phyloP scores from a whole-genome alignment of 2,888 invertebrate genomes.

The Caenorhabditis imperialis region DNA sequence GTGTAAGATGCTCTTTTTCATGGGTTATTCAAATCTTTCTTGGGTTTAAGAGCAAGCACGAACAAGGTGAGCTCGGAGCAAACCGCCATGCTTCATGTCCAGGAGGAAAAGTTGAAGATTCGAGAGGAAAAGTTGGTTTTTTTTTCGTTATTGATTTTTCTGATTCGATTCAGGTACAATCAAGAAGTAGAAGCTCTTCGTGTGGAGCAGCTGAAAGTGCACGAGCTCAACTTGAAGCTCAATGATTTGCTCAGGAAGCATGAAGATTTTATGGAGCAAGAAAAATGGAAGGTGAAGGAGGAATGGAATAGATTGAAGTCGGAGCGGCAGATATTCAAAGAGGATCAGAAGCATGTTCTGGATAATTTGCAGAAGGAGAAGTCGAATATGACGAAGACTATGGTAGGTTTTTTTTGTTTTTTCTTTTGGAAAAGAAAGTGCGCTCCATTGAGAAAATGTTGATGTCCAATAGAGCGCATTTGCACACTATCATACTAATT shows the following conservation, averaged over 20 bases:
- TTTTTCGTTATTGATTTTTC: neutral
- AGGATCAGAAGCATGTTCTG: constrained; percentile 63
- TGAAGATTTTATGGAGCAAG: constrained; percentile 56
- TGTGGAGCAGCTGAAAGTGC: constrained; percentile 66
- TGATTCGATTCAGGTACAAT: constrained; percentile 40
- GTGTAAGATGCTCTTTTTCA: constrained; percentile 21
- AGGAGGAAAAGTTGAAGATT: constrained; percentile 55
- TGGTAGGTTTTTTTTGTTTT: constrained; percentile 10
- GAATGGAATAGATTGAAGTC: constrained; percentile 60
- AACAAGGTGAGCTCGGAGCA: constrained; percentile 46
- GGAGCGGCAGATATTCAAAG: constrained; percentile 61
- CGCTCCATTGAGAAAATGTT: no score
- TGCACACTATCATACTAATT: no score
- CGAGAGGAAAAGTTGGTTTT: constrained; percentile 54
- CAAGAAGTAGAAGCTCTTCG: constrained; percentile 45
- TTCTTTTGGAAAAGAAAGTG: neutral
- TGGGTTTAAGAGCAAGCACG: constrained; percentile 15
- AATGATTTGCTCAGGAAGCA: constrained; percentile 64
- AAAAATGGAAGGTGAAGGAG: constrained; percentile 63
- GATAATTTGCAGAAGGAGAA: constrained; percentile 52
- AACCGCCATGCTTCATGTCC: constrained; percentile 34
- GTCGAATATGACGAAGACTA: constrained; percentile 14
- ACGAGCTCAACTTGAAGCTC: constrained; percentile 64
- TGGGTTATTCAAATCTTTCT: neutral
- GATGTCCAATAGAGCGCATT: no score